Conservation (phyloP, 2,888 invertebrate species). For the Nephrotoma appendiculata region DNA sequence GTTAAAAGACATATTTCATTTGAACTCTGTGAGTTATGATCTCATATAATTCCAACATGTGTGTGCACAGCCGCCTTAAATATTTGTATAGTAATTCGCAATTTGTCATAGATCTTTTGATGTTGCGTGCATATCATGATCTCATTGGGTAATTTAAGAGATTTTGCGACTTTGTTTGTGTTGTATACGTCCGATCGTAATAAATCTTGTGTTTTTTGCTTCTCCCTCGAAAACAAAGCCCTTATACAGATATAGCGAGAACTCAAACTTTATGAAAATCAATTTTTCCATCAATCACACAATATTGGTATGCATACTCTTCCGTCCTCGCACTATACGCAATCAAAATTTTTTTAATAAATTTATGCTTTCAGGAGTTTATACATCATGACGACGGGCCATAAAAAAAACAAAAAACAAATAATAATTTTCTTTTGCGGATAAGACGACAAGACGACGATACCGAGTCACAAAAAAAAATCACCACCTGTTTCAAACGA, state of each 20-base stretch:
- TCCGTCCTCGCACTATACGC: background rate
- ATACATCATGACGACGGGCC: background rate
- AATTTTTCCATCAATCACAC: background rate
- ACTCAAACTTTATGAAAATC: background rate
- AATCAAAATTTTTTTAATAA: background rate
- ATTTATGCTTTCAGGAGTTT: background rate
- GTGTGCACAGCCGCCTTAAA: background rate
- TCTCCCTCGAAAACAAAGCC: background rate
- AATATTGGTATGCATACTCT: background rate
- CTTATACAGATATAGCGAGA: background rate
- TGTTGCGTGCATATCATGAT: background rate
- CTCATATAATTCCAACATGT: background rate
- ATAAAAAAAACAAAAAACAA: background rate
- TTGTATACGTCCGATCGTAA: background rate
- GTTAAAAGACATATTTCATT: background rate
- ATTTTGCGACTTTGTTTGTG: background rate
- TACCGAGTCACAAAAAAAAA: background rate
- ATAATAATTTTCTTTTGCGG: background rate
- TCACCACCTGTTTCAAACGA: constrained; percentile 5
- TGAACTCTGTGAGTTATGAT: background rate
- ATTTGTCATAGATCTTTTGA: background rate
- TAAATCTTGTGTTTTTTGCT: background rate
- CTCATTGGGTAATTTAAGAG: background rate
- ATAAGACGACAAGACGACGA: background rate
- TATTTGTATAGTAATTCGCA: background rate